Evolutionary conservation across 35 echinoderm and acorn worm genomes (phyloP).

Genomic region (Holothuria glaberrima): DNA sequence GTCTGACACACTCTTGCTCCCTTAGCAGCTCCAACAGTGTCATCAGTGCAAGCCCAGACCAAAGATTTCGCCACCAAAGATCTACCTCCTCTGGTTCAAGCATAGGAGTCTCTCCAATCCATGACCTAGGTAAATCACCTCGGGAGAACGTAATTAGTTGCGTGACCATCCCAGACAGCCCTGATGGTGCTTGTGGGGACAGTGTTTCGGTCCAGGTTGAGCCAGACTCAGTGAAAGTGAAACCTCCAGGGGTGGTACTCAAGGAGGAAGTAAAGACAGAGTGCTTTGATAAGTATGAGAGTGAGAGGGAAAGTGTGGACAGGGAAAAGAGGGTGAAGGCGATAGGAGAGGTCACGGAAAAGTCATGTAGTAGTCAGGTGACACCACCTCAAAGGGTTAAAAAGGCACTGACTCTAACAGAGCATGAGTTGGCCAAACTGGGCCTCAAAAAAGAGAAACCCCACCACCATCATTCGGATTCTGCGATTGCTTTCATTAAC

Average conservation of each 20-base stretch:
- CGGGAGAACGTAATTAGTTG: conserved; percentile 90
- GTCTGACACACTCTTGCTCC: conserved; percentile 93
- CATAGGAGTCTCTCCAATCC: conserved; percentile 51
- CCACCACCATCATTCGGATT: conserved; percentile 70
- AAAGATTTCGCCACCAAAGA: conserved; percentile 52
- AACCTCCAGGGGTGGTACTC: neutral
- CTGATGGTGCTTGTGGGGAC: conserved; percentile 23
- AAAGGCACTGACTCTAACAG: conserved; percentile 48
- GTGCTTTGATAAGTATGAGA: conserved; percentile 12
- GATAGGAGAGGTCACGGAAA: neutral
- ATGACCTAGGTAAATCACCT: conserved; percentile 69
- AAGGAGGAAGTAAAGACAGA: conserved; percentile 14
- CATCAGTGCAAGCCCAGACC: conserved; percentile 88
- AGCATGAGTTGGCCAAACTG: conserved; percentile 41
- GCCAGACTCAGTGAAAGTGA: neutral
- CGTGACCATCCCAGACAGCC: conserved; percentile 92
- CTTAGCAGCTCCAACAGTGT: conserved; percentile 94
- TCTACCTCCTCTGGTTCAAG: conserved; percentile 68
- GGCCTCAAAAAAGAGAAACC: conserved; percentile 88
- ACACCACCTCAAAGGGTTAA: neutral
- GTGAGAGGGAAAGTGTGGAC: conserved; percentile 5
- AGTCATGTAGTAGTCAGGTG: neutral
- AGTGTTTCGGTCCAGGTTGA: neutral
- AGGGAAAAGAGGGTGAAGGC: neutral
- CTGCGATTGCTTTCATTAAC: conserved; percentile 89